Base-by-base conservation (phyloP, 2,797 vertebrate genomes). In the Gobio occitaniae region DNA sequence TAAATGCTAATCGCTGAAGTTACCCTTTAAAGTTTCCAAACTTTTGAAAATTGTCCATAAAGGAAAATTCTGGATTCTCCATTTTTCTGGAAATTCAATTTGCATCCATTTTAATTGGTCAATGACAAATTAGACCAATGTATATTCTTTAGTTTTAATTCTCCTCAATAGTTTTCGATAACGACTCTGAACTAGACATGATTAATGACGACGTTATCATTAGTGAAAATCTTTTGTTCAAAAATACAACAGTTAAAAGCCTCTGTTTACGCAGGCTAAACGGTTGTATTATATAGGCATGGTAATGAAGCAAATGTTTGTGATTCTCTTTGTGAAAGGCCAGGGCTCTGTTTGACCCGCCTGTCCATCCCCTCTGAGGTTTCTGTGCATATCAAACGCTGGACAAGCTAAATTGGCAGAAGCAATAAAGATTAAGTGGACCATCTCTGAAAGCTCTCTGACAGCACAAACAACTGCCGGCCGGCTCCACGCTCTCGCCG, bases 401-500 rank as follows among this genome's bases (percentile, higher is more conserved):
- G 80, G 83, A 88, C 82, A 70, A 91, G 91, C 87, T 70, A 78
- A 88, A 89, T 80, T 90, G 88, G 90, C 92, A 91, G 79, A 82
- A 78, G 63, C 89, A 87, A 88, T 90, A 89, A 90, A 91, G 91
- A 93, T 93, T 87, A 92, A 92, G 90, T 86, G 84, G 84, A 87
- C 70, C 85, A 90, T 90, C 75, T 50, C 91, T 90, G 92, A 93
- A 90, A 91, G 75, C 87, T 85, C 68, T 80, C 74, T 84, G 71
- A 92, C 89, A 91, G 89, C 87, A 91, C 91, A 92, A 91, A 89
- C 92, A 94, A 93, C 93, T 94, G 92, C 84, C 85, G 88, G 87
- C 74, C 87, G 84, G 89, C 84, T 87, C 85, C 66, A 65, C 63
- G 80, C 89, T 92, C 88, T 88, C 87, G 91, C 91, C 66, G 78